Evolutionary conservation across 2,113 vertebrate genomes (phyloP), one percentile per base, ranked within the genome.

Genomic region (Calidris pugnax): DNA sequence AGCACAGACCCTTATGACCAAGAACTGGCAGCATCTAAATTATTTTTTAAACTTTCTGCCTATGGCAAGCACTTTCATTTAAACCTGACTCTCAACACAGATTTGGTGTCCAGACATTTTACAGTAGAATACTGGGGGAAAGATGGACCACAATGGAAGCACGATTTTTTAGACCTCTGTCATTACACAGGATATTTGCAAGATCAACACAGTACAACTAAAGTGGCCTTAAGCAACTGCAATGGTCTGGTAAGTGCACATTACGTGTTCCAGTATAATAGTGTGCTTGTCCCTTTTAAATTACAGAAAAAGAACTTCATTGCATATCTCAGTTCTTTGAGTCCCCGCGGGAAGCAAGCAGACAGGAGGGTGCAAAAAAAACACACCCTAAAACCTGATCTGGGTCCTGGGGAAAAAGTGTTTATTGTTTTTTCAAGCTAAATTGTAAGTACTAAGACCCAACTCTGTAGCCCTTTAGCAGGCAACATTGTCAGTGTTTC

Each of bases 11-110:
- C 97, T 75, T 93, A 97, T 35, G 98, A 98, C 74, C 98, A 98
- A 93, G 98, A 98, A 90, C 98, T 98, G 87, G 97, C 98, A 43
- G 98, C 98, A 97, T 97, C 99, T 97, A 98, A 97, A 95, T 99
- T 99, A 97, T 99, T 99, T 98, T 99, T 99, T 98, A 99, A 98
- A 98, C 99, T 99, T 98, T 99, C 99, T 80, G 99, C 99, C 94
- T 99, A 99, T 97, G 99, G 99, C 96, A 99, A 99, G 98, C 99
- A 99, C 99, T 99, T 99, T 99, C 98, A 99, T 97, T 98, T 99
- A 97, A 99, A 99, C 98, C 98, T 99, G 98, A 99, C 98, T 88
- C 99, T 99, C 97, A 99, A 98, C 98, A 99, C 99, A 97, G 98
- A 99, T 98, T 98, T 99, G 98, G 99, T 99, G 95, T 99, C 99